Evolutionary conservation across 2,888 invertebrate species (phyloP).

Genomic region (Protophormia terraenovae): DNA sequence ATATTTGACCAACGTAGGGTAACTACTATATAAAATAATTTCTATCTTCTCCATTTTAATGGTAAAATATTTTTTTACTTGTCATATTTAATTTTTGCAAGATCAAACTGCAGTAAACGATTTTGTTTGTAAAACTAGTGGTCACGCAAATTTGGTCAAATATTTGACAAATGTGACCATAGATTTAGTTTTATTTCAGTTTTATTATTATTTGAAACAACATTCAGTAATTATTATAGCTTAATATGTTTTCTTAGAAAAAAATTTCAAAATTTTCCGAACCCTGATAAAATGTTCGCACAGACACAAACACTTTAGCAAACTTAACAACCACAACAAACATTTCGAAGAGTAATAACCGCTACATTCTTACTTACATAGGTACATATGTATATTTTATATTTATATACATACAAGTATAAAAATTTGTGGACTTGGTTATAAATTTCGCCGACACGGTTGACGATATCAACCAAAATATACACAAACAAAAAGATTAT

Average conservation of each 20-base stretch:
- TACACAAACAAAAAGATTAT: not conserved
- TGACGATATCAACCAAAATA: not conserved
- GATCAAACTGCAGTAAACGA: too few relatives aligned
- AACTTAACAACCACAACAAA: constrained; percentile 2
- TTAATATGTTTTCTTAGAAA: not conserved
- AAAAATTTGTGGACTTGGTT: not conserved
- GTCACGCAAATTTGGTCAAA: too few relatives aligned
- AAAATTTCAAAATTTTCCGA: not conserved
- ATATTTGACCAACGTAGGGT: too few relatives aligned
- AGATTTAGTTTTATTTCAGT: too few relatives aligned
- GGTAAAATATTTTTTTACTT: too few relatives aligned
- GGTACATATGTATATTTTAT: not conserved
- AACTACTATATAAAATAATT: too few relatives aligned
- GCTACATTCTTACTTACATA: not conserved
- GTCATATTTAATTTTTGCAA: too few relatives aligned
- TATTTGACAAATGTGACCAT: too few relatives aligned
- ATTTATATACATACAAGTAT: not conserved
- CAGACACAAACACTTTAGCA: not conserved
- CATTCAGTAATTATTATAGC: too few relatives aligned
- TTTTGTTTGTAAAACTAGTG: too few relatives aligned
- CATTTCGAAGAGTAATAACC: constrained; percentile 34
- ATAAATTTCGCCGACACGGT: not conserved
- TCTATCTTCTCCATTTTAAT: too few relatives aligned
- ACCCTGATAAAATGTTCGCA: not conserved
- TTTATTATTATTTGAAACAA: too few relatives aligned